Evolutionary conservation across 2,113 vertebrate genomes (phyloP), one percentile per base, ranked within the genome.

Genomic region (Oreamnos americanus): DNA sequence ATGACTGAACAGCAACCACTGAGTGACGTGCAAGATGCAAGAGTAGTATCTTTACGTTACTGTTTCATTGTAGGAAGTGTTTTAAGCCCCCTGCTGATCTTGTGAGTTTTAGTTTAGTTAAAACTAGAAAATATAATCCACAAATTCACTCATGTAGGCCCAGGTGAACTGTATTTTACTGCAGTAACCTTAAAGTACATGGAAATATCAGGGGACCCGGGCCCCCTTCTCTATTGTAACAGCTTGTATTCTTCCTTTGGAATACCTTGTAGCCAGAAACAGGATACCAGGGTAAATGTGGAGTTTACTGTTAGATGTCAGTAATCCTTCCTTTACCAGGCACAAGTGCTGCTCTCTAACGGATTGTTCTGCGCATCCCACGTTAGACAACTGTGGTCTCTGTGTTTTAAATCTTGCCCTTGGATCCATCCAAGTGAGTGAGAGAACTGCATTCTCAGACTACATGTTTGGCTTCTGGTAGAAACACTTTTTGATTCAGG

Each of bases 1-100:
- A n/a, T n/a, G 23, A 25, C 71, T 76, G 23, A 43, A 43, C 36
- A 76, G 6, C 67, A 74, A 7, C 71, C 39, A 43, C 21, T 43
- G 71, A 76, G 71, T 76, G 71, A 43, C 71, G 26, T 76, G 39
- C 21, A 13, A 76, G 71, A 76, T 43, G 39, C 39, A 26, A 43
- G 23, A 76, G 23, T 58, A 33, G 95, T 51, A 91, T 67, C 87
- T 95, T 96, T 71, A 51, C 36, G 86, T 96, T 57, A 47, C 53
- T 88, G 1, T 85, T 92, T 95, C 90, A 21, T 55, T 87, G 51
- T 26, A 43, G 58, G 67, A 87, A 97, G 84, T 55, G 9, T 82
- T 98, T 97, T 88, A 97, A 96, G 81, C n/a, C 9, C 84, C 57
- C 51, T 85, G 53, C 74, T 92, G 88, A 82, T 95, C 45, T 92